These are phyloP conservation scores for Oriolus oriolus DNA, from an alignment of 2,113 vertebrate species.

Conservation along the genomic window DNA sequence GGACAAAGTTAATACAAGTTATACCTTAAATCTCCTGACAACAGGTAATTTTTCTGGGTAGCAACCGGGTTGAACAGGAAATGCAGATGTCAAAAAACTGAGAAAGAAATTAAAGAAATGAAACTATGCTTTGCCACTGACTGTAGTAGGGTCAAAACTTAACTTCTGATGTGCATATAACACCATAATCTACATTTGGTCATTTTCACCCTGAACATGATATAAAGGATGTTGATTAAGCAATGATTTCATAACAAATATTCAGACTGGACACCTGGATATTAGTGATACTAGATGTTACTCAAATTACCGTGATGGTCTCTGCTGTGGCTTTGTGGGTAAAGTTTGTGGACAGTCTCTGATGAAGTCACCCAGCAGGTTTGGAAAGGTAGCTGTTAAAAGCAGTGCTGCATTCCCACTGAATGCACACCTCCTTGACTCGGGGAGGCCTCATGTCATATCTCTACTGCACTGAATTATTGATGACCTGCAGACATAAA, in stretches of 20 bases:
- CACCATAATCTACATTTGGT: background rate
- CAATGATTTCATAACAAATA: background rate
- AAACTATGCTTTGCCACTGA: background rate
- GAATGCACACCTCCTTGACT: background rate
- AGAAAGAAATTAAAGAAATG: background rate
- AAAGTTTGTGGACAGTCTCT: background rate
- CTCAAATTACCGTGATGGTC: background rate
- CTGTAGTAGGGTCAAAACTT: background rate
- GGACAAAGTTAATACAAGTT: background rate
- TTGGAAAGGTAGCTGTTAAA: background rate
- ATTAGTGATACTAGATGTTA: background rate
- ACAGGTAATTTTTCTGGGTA: background rate
- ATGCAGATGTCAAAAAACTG: background rate
- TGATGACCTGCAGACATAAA: background rate
- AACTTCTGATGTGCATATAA: background rate
- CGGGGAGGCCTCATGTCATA: rapidly evolving
- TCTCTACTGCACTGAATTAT: background rate
- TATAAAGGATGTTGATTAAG: background rate
- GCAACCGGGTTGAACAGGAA: background rate
- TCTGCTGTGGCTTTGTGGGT: background rate
- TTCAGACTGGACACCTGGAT: background rate
- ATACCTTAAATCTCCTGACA: background rate
- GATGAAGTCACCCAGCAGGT: background rate
- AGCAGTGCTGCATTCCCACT: background rate
- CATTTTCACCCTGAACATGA: background rate